A percentile compares a stretch with the other conserved stretches of the same genome.
These are phyloP conservation scores for Puma concolor DNA, from an alignment of 2,113 vertebrate species.

Conservation along the genomic window DNA sequence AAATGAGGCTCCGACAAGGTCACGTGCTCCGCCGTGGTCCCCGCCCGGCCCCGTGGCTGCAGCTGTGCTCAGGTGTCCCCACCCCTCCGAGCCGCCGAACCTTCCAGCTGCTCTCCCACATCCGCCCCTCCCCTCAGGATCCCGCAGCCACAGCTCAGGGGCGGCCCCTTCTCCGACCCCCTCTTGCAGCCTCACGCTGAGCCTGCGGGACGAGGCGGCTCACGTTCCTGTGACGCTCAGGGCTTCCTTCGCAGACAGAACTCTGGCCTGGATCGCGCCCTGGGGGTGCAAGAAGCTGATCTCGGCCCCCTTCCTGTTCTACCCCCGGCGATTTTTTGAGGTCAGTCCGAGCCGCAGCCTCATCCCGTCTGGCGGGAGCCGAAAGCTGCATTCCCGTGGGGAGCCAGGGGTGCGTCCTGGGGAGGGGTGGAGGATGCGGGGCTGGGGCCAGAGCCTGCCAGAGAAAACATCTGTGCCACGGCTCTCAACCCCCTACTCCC, in stretches of 20 bases:
- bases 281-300: constrained; percentile 70
- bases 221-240: constrained; percentile 41
- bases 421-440: accelerated
- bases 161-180: neutral
- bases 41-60: neutral
- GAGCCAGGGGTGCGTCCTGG: accelerated
- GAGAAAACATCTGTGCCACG: neutral
- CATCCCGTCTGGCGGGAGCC: accelerated
- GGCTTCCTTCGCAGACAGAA: constrained; percentile 74
- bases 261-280: constrained; percentile 69
- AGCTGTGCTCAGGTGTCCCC: neutral
- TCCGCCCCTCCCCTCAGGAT: neutral
- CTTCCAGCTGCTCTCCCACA: neutral
- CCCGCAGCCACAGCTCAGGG: neutral
- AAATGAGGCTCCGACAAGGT: neutral
- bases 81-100: neutral
- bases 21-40: neutral
- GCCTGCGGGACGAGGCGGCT: constrained; percentile 5
- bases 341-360: constrained; percentile 37
- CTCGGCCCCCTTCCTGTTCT: constrained; percentile 77
- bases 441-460: neutral
- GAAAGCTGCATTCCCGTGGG: neutral
- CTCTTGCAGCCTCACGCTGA: constrained; percentile 63
- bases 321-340: constrained; percentile 81
- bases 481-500: neutral